Base-by-base conservation (phyloP, 2,113 vertebrate genomes). In the Atrichornis clamosus region DNA sequence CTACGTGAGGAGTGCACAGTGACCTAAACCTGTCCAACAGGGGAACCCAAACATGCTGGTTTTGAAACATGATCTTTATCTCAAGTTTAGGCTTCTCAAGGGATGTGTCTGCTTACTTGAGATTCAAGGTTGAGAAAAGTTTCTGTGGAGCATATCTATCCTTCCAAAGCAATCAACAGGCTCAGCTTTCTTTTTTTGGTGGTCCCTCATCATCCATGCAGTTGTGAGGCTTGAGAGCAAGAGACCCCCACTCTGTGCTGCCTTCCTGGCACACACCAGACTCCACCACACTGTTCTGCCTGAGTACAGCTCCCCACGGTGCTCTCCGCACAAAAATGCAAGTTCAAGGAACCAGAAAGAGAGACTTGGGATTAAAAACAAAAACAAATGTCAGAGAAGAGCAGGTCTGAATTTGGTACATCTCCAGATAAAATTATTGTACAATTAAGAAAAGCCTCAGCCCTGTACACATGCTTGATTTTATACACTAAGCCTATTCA, bases 401-500 rank as follows among this genome's bases (percentile, higher is more conserved):
- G 58, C 23, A 69, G 39, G 33, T 41, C 68, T 94, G 85, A 70
- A 52, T 83, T 96, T 89, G 70, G 67, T 93, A 67, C 63, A 88
- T 83, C 92, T 93, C 87, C 90, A 92, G 85, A 83, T 56, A 70
- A 95, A 94, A 86, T 90, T 55, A 84, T 56, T 1, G 6, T 39
- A 84, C 72, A 88, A 80, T 85, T 84, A 94, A 91, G 79, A 88
- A 94, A 94, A 90, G 56, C 59, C 42, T 70, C 17, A 62, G 60
- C 58, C 56, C 44, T 47, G 60, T 84, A 53, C 75, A 81, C 79
- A 56, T 56, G 72, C 75, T 96, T 93, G 70, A 67, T 86, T 86
- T 90, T 68, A 86, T 39, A 93, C 93, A 96, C 85, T 94, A 26
- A 90, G 79, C n/a, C 68, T 33, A 93, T 94, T 97, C 90, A 96